Evolutionary conservation across 2,888 invertebrate species (phyloP).

Genomic region (Yponomeuta cagnagella): DNA sequence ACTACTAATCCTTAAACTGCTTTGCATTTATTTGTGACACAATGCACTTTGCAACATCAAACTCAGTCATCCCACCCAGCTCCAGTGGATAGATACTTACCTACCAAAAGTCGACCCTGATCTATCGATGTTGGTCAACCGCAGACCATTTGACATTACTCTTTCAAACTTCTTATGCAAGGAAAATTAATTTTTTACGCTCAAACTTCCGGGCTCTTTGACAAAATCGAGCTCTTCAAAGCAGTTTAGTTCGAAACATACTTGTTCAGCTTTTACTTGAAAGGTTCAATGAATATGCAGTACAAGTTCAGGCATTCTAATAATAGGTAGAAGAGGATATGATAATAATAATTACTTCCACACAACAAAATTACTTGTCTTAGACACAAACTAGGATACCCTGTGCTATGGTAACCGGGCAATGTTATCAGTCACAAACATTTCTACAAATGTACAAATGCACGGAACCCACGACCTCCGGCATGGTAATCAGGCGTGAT

Average conservation of each 20-base stretch:
- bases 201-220: neutral
- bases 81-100: neutral
- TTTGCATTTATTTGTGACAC: no score
- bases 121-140: slow-evolving; percentile 8
- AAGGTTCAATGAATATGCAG: neutral
- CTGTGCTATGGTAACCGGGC: no score
- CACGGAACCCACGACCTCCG: no score
- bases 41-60: neutral
- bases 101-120: slow-evolving; percentile 13
- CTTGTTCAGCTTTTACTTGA: neutral
- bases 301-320: neutral
- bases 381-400: no score
- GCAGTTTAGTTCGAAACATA: neutral
- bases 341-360: neutral
- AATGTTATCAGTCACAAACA: no score
- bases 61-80: neutral
- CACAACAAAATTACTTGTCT: no score
- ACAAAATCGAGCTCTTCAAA: neutral
- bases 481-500: no score
- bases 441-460: no score
- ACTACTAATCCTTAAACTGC: no score
- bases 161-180: slow-evolving; percentile 9
- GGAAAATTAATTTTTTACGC: slow-evolving; percentile 13
- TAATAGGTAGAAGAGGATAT: neutral
- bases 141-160: neutral